Base-by-base conservation (phyloP, 2,113 vertebrate species). In the Anas platyrhynchos region DNA sequence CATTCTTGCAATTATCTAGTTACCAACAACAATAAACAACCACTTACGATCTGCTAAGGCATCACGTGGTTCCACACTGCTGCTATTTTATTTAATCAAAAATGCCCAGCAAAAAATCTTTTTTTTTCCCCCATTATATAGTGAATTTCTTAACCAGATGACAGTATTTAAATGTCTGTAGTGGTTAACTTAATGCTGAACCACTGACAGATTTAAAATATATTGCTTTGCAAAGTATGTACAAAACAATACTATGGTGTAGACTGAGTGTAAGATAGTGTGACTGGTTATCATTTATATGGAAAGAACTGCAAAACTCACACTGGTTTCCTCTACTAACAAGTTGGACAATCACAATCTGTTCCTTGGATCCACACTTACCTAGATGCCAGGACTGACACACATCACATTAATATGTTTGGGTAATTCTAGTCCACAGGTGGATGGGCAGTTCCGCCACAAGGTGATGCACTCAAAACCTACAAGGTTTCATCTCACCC, bases 361-460 rank as follows among this genome's bases (percentile, higher is more conserved):
- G 15, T 27, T 34, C 61, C 80, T 73, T 29, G 36, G 50, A 63
- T 46, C 21, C 50, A 55, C 22, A 21, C 16, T 29, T 12, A 29
- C 23, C 41, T 29, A 13, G 21, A 7, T 10, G n/a, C 56, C 61
- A 59, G 80, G 27, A 32, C 27, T n/a, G 55, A 58, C 56, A 48
- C 34, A 76, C 1, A 0, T 12, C 67, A 41, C n/a, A 4, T 0
- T 26, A 54, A 34, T 11, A 63, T 0, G 0, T 43, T 44, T 58
- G 59, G 23, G 23, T 8, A 52, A 44, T 25, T 69, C 59, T n/a
- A 73, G 66, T 52, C 16, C 27, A 27, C 65, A 38, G 22, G 14
- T 32, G 50, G 17, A 17, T 13, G 34, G 65, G 50, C 50, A 58
- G 50, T 2, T 72, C 18, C 23, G 16, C 34, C 61, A 61, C 1